Evolutionary conservation across 2,113 vertebrate species (phyloP).

Genomic region (Apodemus speciosus): DNA sequence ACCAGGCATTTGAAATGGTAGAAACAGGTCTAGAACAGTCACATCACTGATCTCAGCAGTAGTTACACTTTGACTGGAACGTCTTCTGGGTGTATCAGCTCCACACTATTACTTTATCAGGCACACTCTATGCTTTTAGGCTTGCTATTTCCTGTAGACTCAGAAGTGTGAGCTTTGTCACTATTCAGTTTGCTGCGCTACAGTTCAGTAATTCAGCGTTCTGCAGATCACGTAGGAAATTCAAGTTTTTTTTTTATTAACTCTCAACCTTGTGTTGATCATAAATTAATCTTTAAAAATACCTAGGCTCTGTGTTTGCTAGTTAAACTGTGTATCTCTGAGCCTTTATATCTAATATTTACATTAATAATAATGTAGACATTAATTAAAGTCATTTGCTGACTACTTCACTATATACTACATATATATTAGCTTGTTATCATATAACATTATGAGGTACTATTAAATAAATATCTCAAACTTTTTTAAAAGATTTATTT

Average conservation of each 20-base stretch:
- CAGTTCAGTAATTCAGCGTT: slow-evolving; percentile 3
- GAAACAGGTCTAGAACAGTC: slow-evolving; percentile 17
- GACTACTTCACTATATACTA: not conserved
- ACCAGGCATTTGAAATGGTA: not conserved
- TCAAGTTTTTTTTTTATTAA: slow-evolving; percentile 2
- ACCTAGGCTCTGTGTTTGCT: not conserved
- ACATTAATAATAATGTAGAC: not conserved
- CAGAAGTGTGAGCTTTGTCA: not conserved
- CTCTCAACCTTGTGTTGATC: not conserved
- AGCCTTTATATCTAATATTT: not conserved
- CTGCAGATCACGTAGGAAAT: not conserved
- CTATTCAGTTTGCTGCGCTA: not conserved
- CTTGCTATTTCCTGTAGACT: not conserved
- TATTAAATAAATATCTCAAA: slow-evolving; percentile 11
- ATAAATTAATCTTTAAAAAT: not conserved
- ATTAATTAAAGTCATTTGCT: not conserved
- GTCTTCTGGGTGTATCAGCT: not conserved
- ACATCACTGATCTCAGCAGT: not conserved
- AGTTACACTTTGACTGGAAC: not conserved
- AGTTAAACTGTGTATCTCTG: not conserved
- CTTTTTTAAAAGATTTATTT: not conserved
- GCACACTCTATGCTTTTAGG: not conserved
- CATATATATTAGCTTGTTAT: not conserved
- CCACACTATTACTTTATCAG: not conserved
- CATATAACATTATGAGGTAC: not conserved